Evolutionary conservation across 1,140 invertebrate species (phyloP), one percentile per base, ranked within the genome.

Genomic region (Eriocheir sinensis): DNA sequence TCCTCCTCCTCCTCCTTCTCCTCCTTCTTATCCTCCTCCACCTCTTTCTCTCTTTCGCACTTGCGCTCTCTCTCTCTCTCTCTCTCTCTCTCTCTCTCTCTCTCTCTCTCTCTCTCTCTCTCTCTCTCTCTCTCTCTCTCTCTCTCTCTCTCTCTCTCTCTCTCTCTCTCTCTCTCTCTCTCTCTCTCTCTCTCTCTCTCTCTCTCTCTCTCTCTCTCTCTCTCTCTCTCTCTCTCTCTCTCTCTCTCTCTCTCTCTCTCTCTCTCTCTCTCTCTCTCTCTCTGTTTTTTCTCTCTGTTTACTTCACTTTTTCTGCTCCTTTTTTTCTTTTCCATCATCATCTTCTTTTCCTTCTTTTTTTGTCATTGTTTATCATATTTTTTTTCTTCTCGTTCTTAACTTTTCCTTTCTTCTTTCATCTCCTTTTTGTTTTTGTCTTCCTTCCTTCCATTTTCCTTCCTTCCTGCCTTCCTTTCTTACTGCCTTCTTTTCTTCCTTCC

Each of bases 381-480:
- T n/a, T n/a, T n/a, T n/a, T n/a, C n/a, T n/a, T n/a, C n/a, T n/a
- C n/a, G n/a, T n/a, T n/a, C n/a, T n/a, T n/a, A n/a, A n/a, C n/a
- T n/a, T n/a, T n/a, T n/a, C n/a, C n/a, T n/a, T n/a, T n/a, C n/a
- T n/a, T n/a, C n/a, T n/a, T n/a, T n/a, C n/a, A n/a, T n/a, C n/a
- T n/a, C n/a, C n/a, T n/a, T n/a, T n/a, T n/a, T n/a, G n/a, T n/a
- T n/a, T n/a, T n/a, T n/a, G n/a, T n/a, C n/a, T n/a, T n/a, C n/a
- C n/a, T n/a, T n/a, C n/a, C n/a, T n/a, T n/a, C n/a, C n/a, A n/a
- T n/a, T n/a, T n/a, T n/a, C n/a, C n/a, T n/a, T n/a, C n/a, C n/a
- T n/a, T n/a, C n/a, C n/a, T n/a, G n/a, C 60, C 60, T 72, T n/a
- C 60, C 60, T 72, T n/a, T 72, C 60, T 72, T n/a, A 15, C 60